phyloP scores from a whole-genome alignment of 2,113 vertebrate genomes.

The Semicossyphus pulcher region DNA sequence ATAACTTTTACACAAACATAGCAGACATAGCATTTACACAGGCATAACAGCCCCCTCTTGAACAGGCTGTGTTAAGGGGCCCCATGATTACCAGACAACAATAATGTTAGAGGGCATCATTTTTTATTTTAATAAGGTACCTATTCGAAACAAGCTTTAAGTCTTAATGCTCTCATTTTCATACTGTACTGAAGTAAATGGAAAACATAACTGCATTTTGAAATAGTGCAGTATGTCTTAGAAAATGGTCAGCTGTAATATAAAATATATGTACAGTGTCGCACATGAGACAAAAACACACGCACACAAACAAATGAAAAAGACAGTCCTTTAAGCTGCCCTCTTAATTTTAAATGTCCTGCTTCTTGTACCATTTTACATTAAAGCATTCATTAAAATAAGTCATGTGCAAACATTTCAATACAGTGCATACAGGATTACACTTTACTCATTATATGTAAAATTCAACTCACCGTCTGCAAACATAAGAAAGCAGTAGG shows the following conservation, averaged over 20 bases:
- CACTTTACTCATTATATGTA: slow-evolving; percentile 89
- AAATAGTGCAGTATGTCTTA: slow-evolving; percentile 13
- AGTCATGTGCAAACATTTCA: slow-evolving; percentile 72
- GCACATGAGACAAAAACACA: slow-evolving; percentile 46
- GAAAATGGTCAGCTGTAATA: slow-evolving; percentile 58
- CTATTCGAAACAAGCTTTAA: background rate
- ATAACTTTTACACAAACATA: too few species aligned
- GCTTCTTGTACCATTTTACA: slow-evolving; percentile 18
- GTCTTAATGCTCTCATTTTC: background rate
- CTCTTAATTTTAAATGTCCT: slow-evolving; percentile 32
- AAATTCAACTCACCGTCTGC: slow-evolving; percentile 99
- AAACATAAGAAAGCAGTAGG: slow-evolving; percentile 99
- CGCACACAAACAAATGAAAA: slow-evolving; percentile 1
- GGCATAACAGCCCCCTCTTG: too few species aligned
- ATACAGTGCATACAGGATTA: slow-evolving; percentile 88
- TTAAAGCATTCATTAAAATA: slow-evolving; percentile 56
- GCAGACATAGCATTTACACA: too few species aligned
- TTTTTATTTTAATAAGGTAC: background rate
- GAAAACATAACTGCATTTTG: background rate
- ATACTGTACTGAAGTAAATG: background rate
- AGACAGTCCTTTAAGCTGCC: slow-evolving; percentile 42
- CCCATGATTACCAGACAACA: background rate
- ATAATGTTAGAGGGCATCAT: too few species aligned
- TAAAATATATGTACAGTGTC: slow-evolving; percentile 44
- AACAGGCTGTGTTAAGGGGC: too few species aligned